Percentiles rank a stretch among this genome's conserved stretches.
phyloP scores from a whole-genome alignment of 2,888 invertebrate species.

The Drepanosiphum platanoidis region DNA sequence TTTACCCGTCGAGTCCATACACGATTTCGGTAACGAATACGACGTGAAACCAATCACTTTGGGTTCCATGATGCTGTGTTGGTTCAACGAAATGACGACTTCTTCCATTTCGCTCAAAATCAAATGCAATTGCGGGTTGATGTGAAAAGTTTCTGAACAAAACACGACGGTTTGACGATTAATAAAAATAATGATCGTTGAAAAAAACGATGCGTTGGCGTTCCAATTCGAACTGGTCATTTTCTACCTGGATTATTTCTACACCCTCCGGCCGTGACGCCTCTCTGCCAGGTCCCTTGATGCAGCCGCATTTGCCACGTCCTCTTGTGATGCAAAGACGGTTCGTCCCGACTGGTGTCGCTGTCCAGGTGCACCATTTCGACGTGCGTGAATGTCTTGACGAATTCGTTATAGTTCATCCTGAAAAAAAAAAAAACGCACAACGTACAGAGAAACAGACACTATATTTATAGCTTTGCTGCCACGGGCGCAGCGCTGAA shows the following conservation, averaged over 20 bases:
- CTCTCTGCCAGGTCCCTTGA: slow-evolving; percentile 86
- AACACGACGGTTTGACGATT: background rate
- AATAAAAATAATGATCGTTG: background rate
- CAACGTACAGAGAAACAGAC: no score
- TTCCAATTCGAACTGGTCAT: no score
- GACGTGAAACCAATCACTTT: slow-evolving; percentile 93
- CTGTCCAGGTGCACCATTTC: slow-evolving; percentile 88
- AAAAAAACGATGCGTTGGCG: background rate
- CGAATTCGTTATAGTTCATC: slow-evolving; percentile 86
- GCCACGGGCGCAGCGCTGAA: background rate
- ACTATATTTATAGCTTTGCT: no score
- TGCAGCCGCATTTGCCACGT: slow-evolving; percentile 90
- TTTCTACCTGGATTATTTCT: slow-evolving; percentile 79
- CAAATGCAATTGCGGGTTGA: slow-evolving; percentile 89
- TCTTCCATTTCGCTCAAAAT: slow-evolving; percentile 82
- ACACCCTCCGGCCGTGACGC: slow-evolving; percentile 90
- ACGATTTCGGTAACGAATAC: slow-evolving; percentile 78
- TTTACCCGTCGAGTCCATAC: slow-evolving; percentile 80
- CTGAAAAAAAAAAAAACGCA: slow-evolving; percentile 67
- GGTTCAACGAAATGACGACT: slow-evolving; percentile 85
- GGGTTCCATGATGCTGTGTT: slow-evolving; percentile 91
- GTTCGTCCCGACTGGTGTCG: slow-evolving; percentile 87
- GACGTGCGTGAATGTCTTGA: slow-evolving; percentile 81
- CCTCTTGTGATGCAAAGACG: slow-evolving; percentile 79
- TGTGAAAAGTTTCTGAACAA: slow-evolving; percentile 83